Evolutionary conservation across 2,113 vertebrate genomes (phyloP), one percentile per base, ranked within the genome.

Genomic region (Piprites chloris): DNA sequence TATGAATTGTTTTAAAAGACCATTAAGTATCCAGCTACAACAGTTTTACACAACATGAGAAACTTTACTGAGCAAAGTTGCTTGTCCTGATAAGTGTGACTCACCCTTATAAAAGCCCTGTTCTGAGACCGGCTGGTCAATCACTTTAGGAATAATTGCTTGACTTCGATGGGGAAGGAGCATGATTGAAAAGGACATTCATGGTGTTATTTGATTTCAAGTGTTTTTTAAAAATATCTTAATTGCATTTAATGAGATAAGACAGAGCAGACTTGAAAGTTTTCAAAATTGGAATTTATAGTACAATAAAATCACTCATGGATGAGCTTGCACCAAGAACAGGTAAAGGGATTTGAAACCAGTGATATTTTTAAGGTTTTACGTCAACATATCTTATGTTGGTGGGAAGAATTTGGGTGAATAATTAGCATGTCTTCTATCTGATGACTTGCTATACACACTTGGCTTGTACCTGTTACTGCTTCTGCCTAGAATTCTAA

Each of bases 1-100:
- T 91, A 94, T 73, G 46, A 84, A 76, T 93, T 77, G 42, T 92
- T 86, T 92, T 94, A 96, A 91, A 67, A 93, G 32, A 65, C 24
- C 66, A 52, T 83, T 49, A 67, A 28, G 32, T 81, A 72, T 80
- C 21, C 65, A 63, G 20, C 39, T 67, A n/a, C 52, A 94, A 81
- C 14, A 42, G 4, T 83, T 95, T 91, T 73, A 86, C 2, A 44
- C 18, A 83, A 83, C 18, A 68, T n/a, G 46, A 72, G 53, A 50
- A 93, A 83, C 53, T 86, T 92, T 33, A 76, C 50, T 89, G 65
- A 85, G 32, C 10, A 47, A 93, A 86, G 42, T 67, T 85, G 13
- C 21, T 97, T 93, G 28, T 93, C 39, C 10, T 53, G 23, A 62
- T 90, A 89, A 75, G 85, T 42, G 41, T 75, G 47, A 82, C n/a